phyloP scores from a whole-genome alignment of 2,888 invertebrate genomes.

The Cantharis nigra region DNA sequence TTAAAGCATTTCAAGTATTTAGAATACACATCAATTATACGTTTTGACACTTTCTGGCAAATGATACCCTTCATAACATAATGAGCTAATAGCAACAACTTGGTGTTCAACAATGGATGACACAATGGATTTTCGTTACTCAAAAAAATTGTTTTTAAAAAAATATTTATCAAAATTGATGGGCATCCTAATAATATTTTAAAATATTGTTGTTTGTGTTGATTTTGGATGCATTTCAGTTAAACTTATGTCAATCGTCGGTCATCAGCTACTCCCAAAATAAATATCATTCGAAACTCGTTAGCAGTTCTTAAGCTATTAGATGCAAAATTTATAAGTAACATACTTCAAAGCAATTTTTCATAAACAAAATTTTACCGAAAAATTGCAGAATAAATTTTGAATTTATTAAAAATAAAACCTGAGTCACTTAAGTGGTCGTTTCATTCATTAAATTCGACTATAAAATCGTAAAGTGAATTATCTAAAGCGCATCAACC shows the following conservation, averaged over 20 bases:
- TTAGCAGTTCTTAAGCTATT: conserved; percentile 7
- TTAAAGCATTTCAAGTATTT: neutral
- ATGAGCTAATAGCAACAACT: neutral
- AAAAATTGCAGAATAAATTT: neutral
- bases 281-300: conserved; percentile 29
- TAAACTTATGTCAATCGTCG: conserved; percentile 23
- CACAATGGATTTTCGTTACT: neutral
- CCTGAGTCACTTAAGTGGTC: neutral
- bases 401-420: neutral
- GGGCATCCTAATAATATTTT: neutral
- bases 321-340: neutral
- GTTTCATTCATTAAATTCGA: neutral
- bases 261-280: conserved; percentile 12
- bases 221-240: conserved; percentile 20
- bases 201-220: conserved; percentile 10
- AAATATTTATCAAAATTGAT: neutral
- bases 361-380: neutral
- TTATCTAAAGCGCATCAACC: neutral
- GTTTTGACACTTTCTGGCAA: neutral
- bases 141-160: neutral
- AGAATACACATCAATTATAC: conserved; percentile 2
- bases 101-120: neutral
- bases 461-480: neutral
- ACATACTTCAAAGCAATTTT: neutral
- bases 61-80: neutral